Conservation (phyloP, 2,888 invertebrate species). For the Sphaerophoria taeniata region DNA sequence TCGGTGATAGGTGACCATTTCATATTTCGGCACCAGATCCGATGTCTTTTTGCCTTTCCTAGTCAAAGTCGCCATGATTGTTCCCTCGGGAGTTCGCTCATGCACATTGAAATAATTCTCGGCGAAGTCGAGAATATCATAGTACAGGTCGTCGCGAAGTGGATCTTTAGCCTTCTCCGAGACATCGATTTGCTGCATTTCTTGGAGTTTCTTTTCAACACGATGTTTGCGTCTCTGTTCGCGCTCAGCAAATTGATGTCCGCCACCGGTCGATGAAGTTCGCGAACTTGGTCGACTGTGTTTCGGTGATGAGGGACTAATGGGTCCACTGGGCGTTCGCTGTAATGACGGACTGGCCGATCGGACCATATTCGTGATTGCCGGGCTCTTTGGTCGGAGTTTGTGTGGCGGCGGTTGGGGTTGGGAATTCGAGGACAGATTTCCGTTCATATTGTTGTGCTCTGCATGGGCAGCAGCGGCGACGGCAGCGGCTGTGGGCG, state of each 20-base stretch:
- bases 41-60: constrained; percentile 89
- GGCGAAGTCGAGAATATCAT: constrained; percentile 96
- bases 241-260: constrained; percentile 85
- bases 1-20: constrained; percentile 96
- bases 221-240: constrained; percentile 92
- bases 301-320: constrained; percentile 83
- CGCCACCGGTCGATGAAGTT: constrained; percentile 83
- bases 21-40: constrained; percentile 93
- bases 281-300: constrained; percentile 84
- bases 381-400: constrained; percentile 81
- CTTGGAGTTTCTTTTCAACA: constrained; percentile 93
- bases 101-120: constrained; percentile 96
- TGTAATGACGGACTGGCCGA: constrained; percentile 77
- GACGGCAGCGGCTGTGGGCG: constrained; percentile 61
- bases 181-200: constrained; percentile 86
- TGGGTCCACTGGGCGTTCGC: constrained; percentile 76
- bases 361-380: constrained; percentile 79
- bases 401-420: constrained; percentile 77
- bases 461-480: constrained; percentile 59
- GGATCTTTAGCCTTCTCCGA: constrained; percentile 81
- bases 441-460: constrained; percentile 55
- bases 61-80: constrained; percentile 93
- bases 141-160: constrained; percentile 85
- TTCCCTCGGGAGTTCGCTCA: constrained; percentile 92
- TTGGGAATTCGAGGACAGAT: constrained; percentile 13